Percentiles rank a stretch among this genome's conserved stretches.
These are phyloP conservation scores for Argyresthia albistria DNA, from an alignment of 2,888 invertebrate species.

Conservation along the genomic window DNA sequence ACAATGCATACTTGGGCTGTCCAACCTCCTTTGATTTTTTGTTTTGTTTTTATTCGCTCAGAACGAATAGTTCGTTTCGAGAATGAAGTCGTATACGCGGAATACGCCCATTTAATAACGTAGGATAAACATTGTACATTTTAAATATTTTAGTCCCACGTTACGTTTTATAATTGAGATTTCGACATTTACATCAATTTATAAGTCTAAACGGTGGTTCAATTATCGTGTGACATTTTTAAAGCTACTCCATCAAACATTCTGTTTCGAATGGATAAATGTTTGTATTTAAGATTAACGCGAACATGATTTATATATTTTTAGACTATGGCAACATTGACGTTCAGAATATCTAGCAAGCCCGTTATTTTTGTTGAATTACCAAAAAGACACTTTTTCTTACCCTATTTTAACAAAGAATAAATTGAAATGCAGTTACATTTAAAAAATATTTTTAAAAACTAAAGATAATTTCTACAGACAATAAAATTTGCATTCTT, in stretches of 20 bases:
- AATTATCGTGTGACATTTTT: conserved; percentile 56
- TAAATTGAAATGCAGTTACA: conserved; percentile 29
- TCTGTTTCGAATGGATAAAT: conserved; percentile 5
- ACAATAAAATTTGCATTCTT: conserved; percentile 21
- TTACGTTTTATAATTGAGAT: conserved; percentile 27
- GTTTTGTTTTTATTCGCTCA: not conserved
- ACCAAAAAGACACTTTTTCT: conserved; percentile 4
- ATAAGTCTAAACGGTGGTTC: conserved; percentile 63
- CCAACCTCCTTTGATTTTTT: not conserved
- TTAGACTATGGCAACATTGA: conserved; percentile 61
- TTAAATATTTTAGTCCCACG: conserved; percentile 29
- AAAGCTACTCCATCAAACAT: conserved; percentile 37
- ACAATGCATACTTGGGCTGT: not conserved
- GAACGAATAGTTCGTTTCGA: not conserved
- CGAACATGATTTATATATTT: conserved; percentile 33
- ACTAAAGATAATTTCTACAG: conserved; percentile 12
- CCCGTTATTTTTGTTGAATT: conserved; percentile 12
- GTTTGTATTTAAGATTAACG: conserved; percentile 21
- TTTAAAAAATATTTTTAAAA: conserved; percentile 16
- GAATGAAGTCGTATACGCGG: not conserved
- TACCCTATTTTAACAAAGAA: conserved; percentile 11
- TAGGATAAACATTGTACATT: not conserved
- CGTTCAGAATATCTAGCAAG: conserved; percentile 21
- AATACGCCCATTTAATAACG: conserved; percentile 1
- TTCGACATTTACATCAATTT: conserved; percentile 23